Conservation (phyloP, 2,888 invertebrate species). For the Ptilodon capucinus region DNA sequence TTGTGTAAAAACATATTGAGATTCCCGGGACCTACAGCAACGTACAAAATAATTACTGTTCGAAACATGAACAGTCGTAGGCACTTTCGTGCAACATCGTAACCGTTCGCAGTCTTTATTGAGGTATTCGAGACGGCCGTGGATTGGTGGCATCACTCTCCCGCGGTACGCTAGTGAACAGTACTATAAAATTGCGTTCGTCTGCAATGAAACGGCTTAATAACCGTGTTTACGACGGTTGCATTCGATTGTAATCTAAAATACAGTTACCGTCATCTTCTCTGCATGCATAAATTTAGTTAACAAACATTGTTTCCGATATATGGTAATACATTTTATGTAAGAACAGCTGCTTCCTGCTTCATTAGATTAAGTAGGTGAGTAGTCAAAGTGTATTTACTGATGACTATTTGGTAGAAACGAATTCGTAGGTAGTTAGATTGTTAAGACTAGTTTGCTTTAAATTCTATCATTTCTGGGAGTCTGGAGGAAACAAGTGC, state of each 20-base stretch:
- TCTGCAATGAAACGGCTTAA: slow-evolving; percentile 30
- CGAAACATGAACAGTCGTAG: not conserved
- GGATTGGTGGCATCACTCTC: not conserved
- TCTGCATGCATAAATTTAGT: slow-evolving; percentile 20
- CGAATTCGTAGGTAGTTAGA: too few relatives aligned
- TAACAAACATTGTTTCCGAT: slow-evolving; percentile 17
- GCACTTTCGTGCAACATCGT: not conserved
- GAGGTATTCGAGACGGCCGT: not conserved
- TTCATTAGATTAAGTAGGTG: slow-evolving; percentile 23
- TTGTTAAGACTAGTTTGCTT: too few relatives aligned
- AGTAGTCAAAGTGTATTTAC: too few relatives aligned
- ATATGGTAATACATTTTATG: slow-evolving; percentile 26
- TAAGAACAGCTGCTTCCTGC: slow-evolving; percentile 42
- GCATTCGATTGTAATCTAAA: slow-evolving; percentile 40
- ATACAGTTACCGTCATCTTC: slow-evolving; percentile 43
- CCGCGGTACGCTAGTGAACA: not conserved
- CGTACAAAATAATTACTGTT: not conserved
- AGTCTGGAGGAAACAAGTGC: too few relatives aligned
- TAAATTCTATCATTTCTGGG: too few relatives aligned
- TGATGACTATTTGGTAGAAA: too few relatives aligned
- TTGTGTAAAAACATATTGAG: not conserved
- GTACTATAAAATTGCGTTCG: slow-evolving; percentile 19
- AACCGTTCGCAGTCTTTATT: not conserved
- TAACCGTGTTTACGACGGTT: slow-evolving; percentile 32
- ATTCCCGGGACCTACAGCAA: not conserved